Percentiles rank a stretch among this genome's conserved stretches.
Conservation (phyloP, 2,113 vertebrate genomes). For the Protobothrops flavoviridis region DNA sequence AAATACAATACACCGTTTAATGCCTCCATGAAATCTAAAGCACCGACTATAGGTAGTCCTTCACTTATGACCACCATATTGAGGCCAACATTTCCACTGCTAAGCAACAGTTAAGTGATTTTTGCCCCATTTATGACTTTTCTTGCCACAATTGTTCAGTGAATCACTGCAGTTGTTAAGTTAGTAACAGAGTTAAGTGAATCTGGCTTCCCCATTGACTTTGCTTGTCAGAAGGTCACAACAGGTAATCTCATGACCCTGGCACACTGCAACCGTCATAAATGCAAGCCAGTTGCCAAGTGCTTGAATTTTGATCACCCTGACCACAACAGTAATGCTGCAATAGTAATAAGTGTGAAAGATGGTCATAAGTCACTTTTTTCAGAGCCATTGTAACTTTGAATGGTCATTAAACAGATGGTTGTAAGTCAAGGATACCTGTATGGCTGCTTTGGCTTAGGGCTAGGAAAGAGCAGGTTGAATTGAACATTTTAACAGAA, state of each 20-base stretch:
- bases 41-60: constrained; percentile 68
- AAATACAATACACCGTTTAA: constrained; percentile 80
- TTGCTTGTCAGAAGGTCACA: background rate
- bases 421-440: background rate
- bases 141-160: background rate
- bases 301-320: background rate
- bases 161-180: background rate
- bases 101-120: background rate
- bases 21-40: constrained; percentile 83
- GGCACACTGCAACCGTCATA: background rate
- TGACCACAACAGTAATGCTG: background rate
- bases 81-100: background rate
- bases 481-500: constrained; percentile 85
- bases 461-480: constrained; percentile 83
- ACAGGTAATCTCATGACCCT: background rate
- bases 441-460: constrained; percentile 64
- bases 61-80: background rate
- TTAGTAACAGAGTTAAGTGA: background rate
- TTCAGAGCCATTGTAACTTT: background rate
- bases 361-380: background rate
- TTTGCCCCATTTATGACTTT: background rate
- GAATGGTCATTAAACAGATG: background rate
- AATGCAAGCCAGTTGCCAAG: background rate
- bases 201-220: background rate
- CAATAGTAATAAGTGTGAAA: background rate